phyloP scores from a whole-genome alignment of 2,888 invertebrate genomes.

The Eupithecia insigniata region DNA sequence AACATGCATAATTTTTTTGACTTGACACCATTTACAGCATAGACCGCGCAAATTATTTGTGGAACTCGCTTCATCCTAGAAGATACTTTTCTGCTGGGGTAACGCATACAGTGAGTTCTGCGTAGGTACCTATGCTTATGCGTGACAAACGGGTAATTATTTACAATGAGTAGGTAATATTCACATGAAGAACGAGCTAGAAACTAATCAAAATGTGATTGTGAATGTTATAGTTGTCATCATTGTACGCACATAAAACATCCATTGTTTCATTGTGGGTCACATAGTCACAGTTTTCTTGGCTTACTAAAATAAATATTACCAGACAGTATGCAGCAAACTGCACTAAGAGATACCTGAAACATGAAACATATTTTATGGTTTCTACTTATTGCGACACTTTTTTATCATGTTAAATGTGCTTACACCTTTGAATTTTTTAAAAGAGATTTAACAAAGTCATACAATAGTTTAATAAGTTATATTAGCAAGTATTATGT shows the following conservation, averaged over 20 bases:
- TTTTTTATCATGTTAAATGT: background rate
- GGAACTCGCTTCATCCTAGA: no score
- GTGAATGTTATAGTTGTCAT: background rate
- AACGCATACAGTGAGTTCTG: no score
- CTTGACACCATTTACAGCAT: no score
- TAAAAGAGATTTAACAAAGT: background rate
- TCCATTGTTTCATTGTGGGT: background rate
- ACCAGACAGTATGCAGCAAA: background rate
- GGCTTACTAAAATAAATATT: background rate
- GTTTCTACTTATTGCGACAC: background rate
- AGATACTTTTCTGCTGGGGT: no score
- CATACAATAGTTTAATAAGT: background rate
- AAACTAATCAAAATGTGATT: slow-evolving; percentile 1
- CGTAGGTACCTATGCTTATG: no score
- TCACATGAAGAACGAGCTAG: background rate
- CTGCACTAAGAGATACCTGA: slow-evolving; percentile 6
- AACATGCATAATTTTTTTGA: no score
- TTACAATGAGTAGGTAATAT: background rate
- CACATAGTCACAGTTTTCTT: background rate
- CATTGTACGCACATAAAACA: background rate
- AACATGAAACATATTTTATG: slow-evolving; percentile 10
- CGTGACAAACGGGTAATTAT: background rate
- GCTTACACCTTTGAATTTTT: background rate
- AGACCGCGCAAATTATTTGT: no score
- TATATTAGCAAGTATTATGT: background rate